These are phyloP conservation scores for Aphaenogaster ashmeadi DNA, from an alignment of 1,140 invertebrate species.

Conservation along the genomic window DNA sequence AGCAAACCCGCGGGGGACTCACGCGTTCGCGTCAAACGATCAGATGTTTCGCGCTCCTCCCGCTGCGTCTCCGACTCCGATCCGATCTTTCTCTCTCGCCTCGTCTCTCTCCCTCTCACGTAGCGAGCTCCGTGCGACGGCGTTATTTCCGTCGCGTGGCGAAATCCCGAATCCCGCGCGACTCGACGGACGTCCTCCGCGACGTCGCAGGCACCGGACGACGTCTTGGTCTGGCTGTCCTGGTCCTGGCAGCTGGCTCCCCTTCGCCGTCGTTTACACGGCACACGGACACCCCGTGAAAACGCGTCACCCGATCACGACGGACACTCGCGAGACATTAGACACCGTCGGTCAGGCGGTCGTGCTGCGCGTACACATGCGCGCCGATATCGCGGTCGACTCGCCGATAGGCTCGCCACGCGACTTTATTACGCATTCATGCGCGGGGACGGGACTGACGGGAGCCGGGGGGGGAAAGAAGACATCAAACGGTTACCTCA, in stretches of 20 bases:
- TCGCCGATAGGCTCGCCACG: neutral
- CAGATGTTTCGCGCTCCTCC: slow-evolving; percentile 20
- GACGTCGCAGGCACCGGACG: no score
- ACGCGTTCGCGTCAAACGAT: slow-evolving; percentile 14
- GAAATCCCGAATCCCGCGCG: neutral
- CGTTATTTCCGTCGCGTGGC: slow-evolving; percentile 13
- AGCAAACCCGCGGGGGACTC: neutral
- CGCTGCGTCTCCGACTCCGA: neutral
- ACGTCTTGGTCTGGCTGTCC: no score
- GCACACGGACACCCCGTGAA: neutral
- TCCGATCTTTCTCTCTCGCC: neutral
- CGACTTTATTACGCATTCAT: slow-evolving; percentile 6
- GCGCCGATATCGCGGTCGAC: slow-evolving; percentile 11
- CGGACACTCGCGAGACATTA: no score
- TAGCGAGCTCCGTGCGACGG: neutral
- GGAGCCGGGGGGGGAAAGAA: neutral
- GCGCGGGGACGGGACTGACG: neutral
- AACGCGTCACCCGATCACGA: neutral
- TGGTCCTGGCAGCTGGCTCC: no score
- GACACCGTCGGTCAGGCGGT: neutral
- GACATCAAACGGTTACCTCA: neutral
- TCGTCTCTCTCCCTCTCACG: neutral
- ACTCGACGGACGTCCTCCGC: no score
- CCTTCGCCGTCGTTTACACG: no score
- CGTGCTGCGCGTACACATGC: neutral